Conservation (phyloP, 2,888 invertebrate species). For the Ornithoptera priamus region DNA sequence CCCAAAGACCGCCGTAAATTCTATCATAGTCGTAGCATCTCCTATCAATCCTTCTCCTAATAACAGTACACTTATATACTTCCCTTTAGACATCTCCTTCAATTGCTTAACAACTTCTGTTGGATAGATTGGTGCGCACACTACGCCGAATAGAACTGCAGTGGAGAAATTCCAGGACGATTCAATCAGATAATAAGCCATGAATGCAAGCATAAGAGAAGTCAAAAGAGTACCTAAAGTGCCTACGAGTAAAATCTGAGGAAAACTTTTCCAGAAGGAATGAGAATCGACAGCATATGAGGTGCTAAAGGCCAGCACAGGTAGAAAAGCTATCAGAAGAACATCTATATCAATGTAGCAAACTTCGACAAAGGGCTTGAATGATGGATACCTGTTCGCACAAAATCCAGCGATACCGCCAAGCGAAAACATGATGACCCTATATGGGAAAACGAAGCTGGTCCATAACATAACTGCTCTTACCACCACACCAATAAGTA, state of each 20-base stretch:
- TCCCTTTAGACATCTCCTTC: constrained; percentile 62
- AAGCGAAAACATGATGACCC: constrained; percentile 65
- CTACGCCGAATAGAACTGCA: constrained; percentile 60
- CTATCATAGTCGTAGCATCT: constrained; percentile 68
- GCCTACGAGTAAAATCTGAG: constrained; percentile 63
- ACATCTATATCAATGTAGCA: constrained; percentile 63
- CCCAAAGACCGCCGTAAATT: constrained; percentile 62
- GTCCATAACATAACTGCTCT: constrained; percentile 61
- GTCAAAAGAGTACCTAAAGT: constrained; percentile 61
- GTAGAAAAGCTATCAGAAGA: constrained; percentile 54
- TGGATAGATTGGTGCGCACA: constrained; percentile 69
- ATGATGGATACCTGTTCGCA: constrained; percentile 51
- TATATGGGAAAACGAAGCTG: constrained; percentile 55
- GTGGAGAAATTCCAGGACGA: constrained; percentile 59
- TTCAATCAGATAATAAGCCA: constrained; percentile 65
- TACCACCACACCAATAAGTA: constrained; percentile 60
- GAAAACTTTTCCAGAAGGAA: constrained; percentile 64
- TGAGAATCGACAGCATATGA: constrained; percentile 67
- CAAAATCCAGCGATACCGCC: constrained; percentile 64
- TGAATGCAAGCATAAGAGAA: constrained; percentile 57
- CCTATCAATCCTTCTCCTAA: constrained; percentile 68
- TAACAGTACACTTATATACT: constrained; percentile 62
- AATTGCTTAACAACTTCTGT: constrained; percentile 64
- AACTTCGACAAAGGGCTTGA: constrained; percentile 58
- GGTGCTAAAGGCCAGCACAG: constrained; percentile 62